Evolutionary conservation across 53 echinoderm and acorn worm genomes (phyloP).

Genomic region (Stichopus horrens): DNA sequence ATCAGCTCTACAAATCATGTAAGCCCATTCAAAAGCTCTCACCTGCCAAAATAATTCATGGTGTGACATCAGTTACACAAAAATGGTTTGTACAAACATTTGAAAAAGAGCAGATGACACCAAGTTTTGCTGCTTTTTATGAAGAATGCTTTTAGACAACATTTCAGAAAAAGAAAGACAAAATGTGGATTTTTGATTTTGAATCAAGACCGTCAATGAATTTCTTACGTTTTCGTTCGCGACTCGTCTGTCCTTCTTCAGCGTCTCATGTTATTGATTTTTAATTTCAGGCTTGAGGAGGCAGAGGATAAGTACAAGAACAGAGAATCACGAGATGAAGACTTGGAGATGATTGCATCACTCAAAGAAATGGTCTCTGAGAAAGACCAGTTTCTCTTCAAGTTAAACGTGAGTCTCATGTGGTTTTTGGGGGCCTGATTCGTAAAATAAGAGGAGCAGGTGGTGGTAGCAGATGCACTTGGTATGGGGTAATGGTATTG

Average conservation of each 20-base stretch:
- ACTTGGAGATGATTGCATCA: constrained; percentile 72
- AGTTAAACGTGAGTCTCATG: constrained; percentile 66
- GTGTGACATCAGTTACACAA: background rate
- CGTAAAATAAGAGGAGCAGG: no score
- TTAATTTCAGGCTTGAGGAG: constrained; percentile 75
- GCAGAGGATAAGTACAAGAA: constrained; percentile 87
- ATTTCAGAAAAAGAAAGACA: no score
- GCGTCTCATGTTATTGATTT: background rate
- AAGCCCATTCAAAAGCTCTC: constrained; percentile 42
- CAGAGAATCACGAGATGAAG: constrained; percentile 86
- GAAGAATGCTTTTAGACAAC: background rate
- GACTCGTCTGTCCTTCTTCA: background rate
- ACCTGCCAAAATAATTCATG: background rate
- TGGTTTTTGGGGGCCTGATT: no score
- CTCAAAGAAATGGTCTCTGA: constrained; percentile 81
- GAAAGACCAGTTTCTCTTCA: constrained; percentile 69
- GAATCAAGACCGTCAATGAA: background rate
- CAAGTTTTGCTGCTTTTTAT: background rate
- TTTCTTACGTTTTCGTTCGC: background rate
- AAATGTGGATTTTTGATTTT: no score
- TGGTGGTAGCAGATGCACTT: no score
- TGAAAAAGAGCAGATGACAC: background rate
- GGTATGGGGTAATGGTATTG: no score
- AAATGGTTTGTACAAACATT: no score
- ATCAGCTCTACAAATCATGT: constrained; percentile 94